Conservation (phyloP, 2,113 vertebrate genomes). For the Sciurus niger region DNA sequence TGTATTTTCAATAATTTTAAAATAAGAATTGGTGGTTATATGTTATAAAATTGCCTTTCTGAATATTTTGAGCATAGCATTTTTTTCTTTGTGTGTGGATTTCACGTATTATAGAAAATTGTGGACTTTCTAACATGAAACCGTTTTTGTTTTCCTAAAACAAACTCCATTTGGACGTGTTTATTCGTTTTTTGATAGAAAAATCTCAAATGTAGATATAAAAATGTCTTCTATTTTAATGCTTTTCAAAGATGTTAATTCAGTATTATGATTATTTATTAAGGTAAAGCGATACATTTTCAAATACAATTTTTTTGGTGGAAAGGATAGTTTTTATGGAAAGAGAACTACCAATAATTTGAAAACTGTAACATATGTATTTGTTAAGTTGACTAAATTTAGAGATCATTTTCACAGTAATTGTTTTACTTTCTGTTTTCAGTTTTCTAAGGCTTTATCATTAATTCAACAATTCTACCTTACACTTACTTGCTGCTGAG, state of each 20-base stretch:
- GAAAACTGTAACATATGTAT: conserved; percentile 5
- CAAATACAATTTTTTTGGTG: not conserved
- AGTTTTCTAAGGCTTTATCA: not conserved
- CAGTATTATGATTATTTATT: not conserved
- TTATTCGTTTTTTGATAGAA: not conserved
- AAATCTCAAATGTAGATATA: not conserved
- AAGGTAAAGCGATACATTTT: not conserved
- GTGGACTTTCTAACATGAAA: conserved; percentile 16
- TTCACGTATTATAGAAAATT: not conserved
- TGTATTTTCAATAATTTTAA: conserved; percentile 12
- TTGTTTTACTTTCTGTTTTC: not conserved
- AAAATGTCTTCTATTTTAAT: not conserved
- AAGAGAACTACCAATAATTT: conserved; percentile 1
- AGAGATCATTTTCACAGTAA: not conserved
- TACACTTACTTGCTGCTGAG: not conserved
- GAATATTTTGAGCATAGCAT: conserved; percentile 11
- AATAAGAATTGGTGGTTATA: not conserved
- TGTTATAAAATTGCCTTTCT: not conserved
- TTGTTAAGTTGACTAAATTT: not conserved
- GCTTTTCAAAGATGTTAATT: not conserved
- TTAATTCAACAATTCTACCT: not conserved
- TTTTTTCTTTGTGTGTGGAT: conserved; percentile 8
- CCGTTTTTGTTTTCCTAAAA: not conserved
- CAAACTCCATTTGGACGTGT: not conserved
- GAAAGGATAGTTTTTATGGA: not conserved